These are phyloP conservation scores for Bedellia somnulentella DNA, from an alignment of 2,888 invertebrate species.

Conservation along the genomic window DNA sequence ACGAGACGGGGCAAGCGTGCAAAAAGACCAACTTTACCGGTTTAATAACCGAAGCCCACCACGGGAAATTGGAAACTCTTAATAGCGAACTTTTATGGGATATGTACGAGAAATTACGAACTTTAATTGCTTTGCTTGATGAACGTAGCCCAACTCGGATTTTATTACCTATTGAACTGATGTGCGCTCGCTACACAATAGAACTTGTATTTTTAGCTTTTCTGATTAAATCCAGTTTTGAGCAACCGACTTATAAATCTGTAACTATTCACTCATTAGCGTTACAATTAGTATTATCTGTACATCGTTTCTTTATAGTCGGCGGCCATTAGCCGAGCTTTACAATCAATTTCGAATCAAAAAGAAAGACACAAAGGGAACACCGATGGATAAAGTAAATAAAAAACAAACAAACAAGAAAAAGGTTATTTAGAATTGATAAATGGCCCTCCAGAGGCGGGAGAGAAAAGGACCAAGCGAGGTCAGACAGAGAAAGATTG, in stretches of 20 bases:
- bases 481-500: conserved; percentile 28
- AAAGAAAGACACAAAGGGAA: conserved; percentile 38
- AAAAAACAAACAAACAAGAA: conserved; percentile 55
- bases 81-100: conserved; percentile 32
- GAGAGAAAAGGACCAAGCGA: conserved; percentile 37
- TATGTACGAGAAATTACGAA: conserved; percentile 34
- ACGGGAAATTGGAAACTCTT: conserved; percentile 37
- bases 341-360: conserved; percentile 55
- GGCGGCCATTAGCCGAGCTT: conserved; percentile 45
- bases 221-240: too few species aligned
- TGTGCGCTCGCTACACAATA: too few species aligned
- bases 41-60: conserved; percentile 26
- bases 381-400: conserved; percentile 50
- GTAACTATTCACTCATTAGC: too few species aligned
- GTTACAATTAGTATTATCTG: conserved; percentile 42
- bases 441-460: conserved; percentile 52
- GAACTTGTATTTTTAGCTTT: too few species aligned
- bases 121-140: conserved; percentile 26
- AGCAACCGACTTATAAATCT: too few species aligned
- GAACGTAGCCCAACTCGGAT: too few species aligned
- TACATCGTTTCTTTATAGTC: conserved; percentile 33
- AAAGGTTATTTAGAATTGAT: conserved; percentile 61
- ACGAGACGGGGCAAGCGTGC: conserved; percentile 17
- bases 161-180: too few species aligned
- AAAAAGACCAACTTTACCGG: conserved; percentile 20